Percentiles rank a stretch among this genome's conserved stretches.
Evolutionary conservation across 2,797 vertebrate species (phyloP).

Genomic region (Rhinatrema bivittatum): DNA sequence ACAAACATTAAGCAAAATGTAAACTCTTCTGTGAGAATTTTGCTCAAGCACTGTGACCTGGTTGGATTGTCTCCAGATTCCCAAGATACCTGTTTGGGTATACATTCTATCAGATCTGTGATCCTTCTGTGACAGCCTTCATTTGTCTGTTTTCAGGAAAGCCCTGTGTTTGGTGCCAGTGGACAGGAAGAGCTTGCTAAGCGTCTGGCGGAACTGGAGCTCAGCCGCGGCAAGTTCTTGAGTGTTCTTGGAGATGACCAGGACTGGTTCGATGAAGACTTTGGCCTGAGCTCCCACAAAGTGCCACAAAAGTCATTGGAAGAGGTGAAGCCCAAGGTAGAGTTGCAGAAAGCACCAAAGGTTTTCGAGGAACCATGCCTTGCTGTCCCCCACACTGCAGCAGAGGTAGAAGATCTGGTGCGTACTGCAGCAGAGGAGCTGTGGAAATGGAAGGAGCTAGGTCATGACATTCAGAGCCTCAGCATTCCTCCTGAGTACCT

Average conservation of each 20-base stretch:
- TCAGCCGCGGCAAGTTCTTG: slow-evolving; percentile 73
- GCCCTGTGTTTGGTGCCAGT: slow-evolving; percentile 78
- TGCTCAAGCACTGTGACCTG: background rate
- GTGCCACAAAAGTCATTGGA: slow-evolving; percentile 72
- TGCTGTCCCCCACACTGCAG: slow-evolving; percentile 76
- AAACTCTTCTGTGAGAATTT: background rate
- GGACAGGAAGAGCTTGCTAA: slow-evolving; percentile 89
- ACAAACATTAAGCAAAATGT: no score
- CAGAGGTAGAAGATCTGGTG: slow-evolving; percentile 82
- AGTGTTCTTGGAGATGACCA: slow-evolving; percentile 82
- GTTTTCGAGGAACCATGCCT: slow-evolving; percentile 72
- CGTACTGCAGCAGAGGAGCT: slow-evolving; percentile 73
- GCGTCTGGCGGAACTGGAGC: slow-evolving; percentile 84
- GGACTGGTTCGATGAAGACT: slow-evolving; percentile 99
- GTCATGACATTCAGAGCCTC: slow-evolving; percentile 51
- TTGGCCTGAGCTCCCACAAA: slow-evolving; percentile 81
- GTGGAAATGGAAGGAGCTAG: slow-evolving; percentile 76
- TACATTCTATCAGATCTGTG: no score
- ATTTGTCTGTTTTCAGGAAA: no score
- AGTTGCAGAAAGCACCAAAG: slow-evolving; percentile 57
- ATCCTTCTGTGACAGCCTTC: no score
- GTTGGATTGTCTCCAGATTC: no score
- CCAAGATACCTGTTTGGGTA: no score
- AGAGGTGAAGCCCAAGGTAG: slow-evolving; percentile 46
- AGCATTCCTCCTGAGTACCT: slow-evolving; percentile 53